Evolutionary conservation across 2,797 vertebrate genomes (phyloP).

Genomic region (Pangasius mekongensis): DNA sequence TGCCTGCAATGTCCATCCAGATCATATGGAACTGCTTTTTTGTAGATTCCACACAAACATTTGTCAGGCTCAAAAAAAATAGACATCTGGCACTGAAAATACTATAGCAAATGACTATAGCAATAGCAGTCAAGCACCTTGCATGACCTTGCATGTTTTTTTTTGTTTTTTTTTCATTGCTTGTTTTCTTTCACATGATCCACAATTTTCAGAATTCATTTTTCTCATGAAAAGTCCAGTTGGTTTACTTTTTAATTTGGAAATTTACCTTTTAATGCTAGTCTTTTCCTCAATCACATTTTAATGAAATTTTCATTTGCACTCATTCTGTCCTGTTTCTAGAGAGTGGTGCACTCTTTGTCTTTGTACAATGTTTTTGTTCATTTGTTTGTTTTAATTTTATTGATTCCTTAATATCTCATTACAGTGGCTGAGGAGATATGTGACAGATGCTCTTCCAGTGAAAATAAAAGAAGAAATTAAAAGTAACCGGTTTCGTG

Average conservation of each 20-base stretch:
- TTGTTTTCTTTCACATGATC: slow-evolving; percentile 14
- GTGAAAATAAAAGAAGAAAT: slow-evolving; percentile 65
- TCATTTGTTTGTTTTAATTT: slow-evolving; percentile 53
- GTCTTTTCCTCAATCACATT: slow-evolving; percentile 31
- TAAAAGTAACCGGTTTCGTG: neutral
- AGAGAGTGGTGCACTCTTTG: slow-evolving; percentile 36
- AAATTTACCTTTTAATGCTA: slow-evolving; percentile 35
- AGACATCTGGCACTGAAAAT: slow-evolving; percentile 4
- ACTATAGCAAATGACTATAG: slow-evolving; percentile 8
- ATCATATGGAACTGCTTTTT: neutral
- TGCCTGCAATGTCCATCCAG: neutral
- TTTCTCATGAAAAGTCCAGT: slow-evolving; percentile 31
- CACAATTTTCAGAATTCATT: slow-evolving; percentile 30
- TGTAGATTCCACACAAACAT: neutral
- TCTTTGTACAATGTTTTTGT: slow-evolving; percentile 64
- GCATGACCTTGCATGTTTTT: slow-evolving; percentile 22
- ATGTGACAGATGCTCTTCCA: slow-evolving; percentile 57
- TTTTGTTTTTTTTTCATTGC: slow-evolving; percentile 35
- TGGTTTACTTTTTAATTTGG: neutral
- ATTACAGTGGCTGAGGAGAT: slow-evolving; percentile 50
- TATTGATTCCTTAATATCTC: slow-evolving; percentile 56
- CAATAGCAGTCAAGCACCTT: slow-evolving; percentile 31
- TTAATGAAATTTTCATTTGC: slow-evolving; percentile 63
- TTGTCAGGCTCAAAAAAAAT: neutral
- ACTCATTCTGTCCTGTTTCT: slow-evolving; percentile 56